Base-by-base conservation (phyloP, 2,113 vertebrate species). In the Solea senegalensis region DNA sequence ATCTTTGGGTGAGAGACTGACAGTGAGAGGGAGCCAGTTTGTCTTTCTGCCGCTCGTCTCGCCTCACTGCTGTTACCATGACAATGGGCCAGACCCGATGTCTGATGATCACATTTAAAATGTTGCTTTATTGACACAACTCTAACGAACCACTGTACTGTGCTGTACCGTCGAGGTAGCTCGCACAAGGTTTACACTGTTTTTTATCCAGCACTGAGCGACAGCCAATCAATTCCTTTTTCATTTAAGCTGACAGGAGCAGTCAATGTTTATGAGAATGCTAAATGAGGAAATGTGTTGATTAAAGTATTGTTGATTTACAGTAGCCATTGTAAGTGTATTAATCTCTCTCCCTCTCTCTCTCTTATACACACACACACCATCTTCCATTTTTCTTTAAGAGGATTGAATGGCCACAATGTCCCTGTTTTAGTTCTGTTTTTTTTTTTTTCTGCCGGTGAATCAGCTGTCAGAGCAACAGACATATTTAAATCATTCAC, bases 1-100 rank as follows among this genome's bases (percentile, higher is more conserved):
- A 83, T 83, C 72, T 74, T 51, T 34, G 82, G 77, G 67, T 34
- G 64, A 81, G 74, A 84, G 59, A 80, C 65, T 49, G 48, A 49
- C 49, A 50, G 49, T 12, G 60, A 67, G 40, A 15, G 74, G 52
- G 73, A 75, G 73, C 0, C 61, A 74, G 52, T 64, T 65, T 59
- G 74, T 65, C 76, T 80, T 74, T 74, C 77, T 76, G 69, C 73
- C 1, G 58, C 65, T 82, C 75, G 80, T 76, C 80, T 84, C 76
- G 88, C 82, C 82, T 91, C 54, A 5, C 84, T 89, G 90, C 87
- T 90, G 92, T 93, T 92, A 87, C 92, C 85, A 93, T 93, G 92
- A 85, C 83, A 76, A 93, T 90, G 41, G 75, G n/a, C 75, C 53
- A 60, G 74, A 84, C 80, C 72, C 68, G 69, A 41, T 41, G 13